phyloP scores from a whole-genome alignment of 2,113 vertebrate species.

The Carassius gibelio region DNA sequence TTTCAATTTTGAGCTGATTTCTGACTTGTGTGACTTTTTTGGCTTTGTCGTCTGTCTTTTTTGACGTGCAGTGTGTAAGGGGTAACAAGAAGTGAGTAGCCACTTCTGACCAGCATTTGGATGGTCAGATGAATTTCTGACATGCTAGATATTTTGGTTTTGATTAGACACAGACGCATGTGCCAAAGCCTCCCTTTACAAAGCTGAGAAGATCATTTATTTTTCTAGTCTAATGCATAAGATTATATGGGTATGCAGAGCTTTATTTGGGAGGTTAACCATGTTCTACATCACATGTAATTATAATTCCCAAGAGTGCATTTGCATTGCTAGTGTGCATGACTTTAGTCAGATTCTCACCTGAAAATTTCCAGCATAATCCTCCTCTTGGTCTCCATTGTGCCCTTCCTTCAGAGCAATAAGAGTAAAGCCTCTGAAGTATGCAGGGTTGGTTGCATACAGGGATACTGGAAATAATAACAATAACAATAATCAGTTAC shows the following conservation, averaged over 20 bases:
- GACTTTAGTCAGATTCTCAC: constrained; percentile 69
- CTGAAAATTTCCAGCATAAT: constrained; percentile 92
- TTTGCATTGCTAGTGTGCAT: not conserved
- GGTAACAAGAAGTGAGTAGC: too few relatives aligned
- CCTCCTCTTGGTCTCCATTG: constrained; percentile 90
- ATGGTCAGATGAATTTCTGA: too few relatives aligned
- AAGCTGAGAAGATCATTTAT: not conserved
- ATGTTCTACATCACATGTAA: not conserved
- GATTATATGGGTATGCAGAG: not conserved
- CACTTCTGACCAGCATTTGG: too few relatives aligned
- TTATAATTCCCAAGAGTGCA: not conserved
- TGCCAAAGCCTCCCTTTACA: not conserved
- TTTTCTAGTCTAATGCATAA: not conserved
- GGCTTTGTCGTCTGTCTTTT: too few relatives aligned
- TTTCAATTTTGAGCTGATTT: too few relatives aligned
- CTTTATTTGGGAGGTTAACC: not conserved
- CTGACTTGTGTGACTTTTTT: too few relatives aligned
- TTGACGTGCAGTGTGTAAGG: too few relatives aligned
- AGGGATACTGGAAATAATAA: constrained; percentile 82
- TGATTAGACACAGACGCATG: not conserved
- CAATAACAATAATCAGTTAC: constrained; percentile 50
- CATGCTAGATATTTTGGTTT: too few relatives aligned
- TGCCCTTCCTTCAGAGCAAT: constrained; percentile 90
- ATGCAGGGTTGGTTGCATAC: constrained; percentile 86
- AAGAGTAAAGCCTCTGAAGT: constrained; percentile 94